Evolutionary conservation across 1,140 invertebrate genomes (phyloP), one percentile per base, ranked within the genome.

Genomic region (Microplitis mediator): DNA sequence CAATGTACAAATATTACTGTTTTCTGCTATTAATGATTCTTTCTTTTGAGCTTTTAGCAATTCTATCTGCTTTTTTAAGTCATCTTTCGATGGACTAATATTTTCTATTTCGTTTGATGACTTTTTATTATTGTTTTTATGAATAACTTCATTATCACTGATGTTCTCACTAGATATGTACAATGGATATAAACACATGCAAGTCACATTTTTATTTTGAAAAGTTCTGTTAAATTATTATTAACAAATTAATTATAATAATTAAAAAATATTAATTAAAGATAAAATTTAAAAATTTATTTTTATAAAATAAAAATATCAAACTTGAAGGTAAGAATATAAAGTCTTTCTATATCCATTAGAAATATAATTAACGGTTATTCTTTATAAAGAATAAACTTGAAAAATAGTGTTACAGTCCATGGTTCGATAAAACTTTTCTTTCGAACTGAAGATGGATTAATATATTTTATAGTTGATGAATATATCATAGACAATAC

Each of bases 391-490:
- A 52, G 74, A 64, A 54, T 78, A 16, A 65, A 60, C 16, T 35
- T 36, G 9, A 50, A n/a, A 9, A 61, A 67, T 71, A 67, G 71
- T 34, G 4, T 34, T 23, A 34, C 31, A 14, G 51, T 58, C 9
- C 67, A 76, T 66, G 75, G 73, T 16, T 39, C 34, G 5, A 76
- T 76, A 56, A 32, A 54, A 68, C 70, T 72, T 69, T 76, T 72
- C 63, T 69, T 75, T 52, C 32, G 74, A 52, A 45, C 36, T 3
- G 36, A 36, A 69, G 16, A 31, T 8, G 35, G 65, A 13, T 61
- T 13, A 11, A 51, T 76, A 52, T 63, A 61, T 61, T 76, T 76
- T 45, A 23, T 76, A 52, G 34, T 72, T n/a, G 8, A 74, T n/a
- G 2, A 14, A 4, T 69, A 69, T 6, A 65, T 9, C 34, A 60